Percentiles rank a stretch among this genome's conserved stretches.
Evolutionary conservation across 92 coral and sea anemone species (phyloP).

Genomic region (Hydrozoanthus gracilis): DNA sequence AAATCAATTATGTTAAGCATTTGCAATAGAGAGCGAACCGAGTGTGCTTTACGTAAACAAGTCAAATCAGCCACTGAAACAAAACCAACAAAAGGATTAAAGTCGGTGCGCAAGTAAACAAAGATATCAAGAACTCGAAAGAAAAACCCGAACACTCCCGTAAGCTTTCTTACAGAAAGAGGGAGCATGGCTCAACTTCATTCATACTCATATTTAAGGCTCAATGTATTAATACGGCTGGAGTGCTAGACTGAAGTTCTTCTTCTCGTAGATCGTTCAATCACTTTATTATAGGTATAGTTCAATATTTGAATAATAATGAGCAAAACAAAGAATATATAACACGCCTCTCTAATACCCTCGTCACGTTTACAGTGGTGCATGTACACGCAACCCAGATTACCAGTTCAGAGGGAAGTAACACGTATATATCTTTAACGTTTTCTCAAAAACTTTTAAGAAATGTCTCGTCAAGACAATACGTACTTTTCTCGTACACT

Average conservation of each 20-base stretch:
- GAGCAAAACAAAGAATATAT: not conserved
- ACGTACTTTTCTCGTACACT: no score
- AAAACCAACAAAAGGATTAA: no score
- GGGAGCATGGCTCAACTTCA: not conserved
- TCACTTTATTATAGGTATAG: not conserved
- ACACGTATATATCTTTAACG: no score
- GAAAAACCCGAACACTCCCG: not conserved
- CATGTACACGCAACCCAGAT: no score
- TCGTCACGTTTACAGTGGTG: no score
- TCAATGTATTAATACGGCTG: not conserved
- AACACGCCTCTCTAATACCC: no score
- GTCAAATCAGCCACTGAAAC: no score
- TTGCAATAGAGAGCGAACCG: not conserved
- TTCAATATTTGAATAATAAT: not conserved
- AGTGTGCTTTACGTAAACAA: not conserved
- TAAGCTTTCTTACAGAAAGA: not conserved
- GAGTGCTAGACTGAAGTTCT: not conserved
- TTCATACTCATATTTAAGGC: not conserved
- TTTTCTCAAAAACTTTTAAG: no score
- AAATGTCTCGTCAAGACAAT: no score
- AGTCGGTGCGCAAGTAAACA: not conserved
- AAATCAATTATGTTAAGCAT: conserved; percentile 10
- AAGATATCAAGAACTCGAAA: not conserved
- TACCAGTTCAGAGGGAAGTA: no score
- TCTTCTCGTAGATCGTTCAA: not conserved